These are phyloP conservation scores for Nudaria mundana DNA, from an alignment of 2,888 invertebrate genomes.

Conservation along the genomic window DNA sequence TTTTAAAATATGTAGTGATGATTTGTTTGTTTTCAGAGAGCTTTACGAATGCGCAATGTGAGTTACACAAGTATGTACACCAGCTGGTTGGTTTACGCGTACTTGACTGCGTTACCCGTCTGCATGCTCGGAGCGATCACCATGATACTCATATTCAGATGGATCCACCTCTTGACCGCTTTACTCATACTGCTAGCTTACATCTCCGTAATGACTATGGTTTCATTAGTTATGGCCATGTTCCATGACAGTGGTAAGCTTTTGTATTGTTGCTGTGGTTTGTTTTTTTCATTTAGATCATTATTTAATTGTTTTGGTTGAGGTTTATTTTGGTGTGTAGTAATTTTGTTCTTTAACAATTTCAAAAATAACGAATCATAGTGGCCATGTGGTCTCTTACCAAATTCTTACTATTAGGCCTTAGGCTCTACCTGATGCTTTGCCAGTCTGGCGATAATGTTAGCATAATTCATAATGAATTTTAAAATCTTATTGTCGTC, in stretches of 20 bases:
- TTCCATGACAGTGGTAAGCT: conserved; percentile 56
- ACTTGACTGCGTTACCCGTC: conserved; percentile 54
- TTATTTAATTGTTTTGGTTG: neutral
- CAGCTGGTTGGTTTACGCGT: conserved; percentile 58
- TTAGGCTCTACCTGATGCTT: no score
- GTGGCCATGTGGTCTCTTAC: neutral
- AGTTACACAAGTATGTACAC: conserved; percentile 55
- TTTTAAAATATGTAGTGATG: no score
- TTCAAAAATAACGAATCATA: no score
- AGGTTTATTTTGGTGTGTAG: no score
- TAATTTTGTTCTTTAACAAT: no score
- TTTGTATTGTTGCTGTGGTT: neutral
- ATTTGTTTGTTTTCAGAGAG: conserved; percentile 40
- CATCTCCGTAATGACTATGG: conserved; percentile 57
- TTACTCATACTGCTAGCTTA: conserved; percentile 52
- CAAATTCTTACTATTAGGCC: neutral
- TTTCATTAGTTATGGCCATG: conserved; percentile 64
- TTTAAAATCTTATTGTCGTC: no score
- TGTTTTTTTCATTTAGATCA: neutral
- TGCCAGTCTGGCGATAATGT: no score
- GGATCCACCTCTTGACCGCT: conserved; percentile 60
- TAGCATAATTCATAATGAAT: no score
- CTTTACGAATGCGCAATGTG: conserved; percentile 56
- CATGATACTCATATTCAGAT: conserved; percentile 63
- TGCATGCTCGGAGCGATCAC: conserved; percentile 53